phyloP scores from a whole-genome alignment of 1,140 invertebrate genomes.

The Saccostrea glomerata region DNA sequence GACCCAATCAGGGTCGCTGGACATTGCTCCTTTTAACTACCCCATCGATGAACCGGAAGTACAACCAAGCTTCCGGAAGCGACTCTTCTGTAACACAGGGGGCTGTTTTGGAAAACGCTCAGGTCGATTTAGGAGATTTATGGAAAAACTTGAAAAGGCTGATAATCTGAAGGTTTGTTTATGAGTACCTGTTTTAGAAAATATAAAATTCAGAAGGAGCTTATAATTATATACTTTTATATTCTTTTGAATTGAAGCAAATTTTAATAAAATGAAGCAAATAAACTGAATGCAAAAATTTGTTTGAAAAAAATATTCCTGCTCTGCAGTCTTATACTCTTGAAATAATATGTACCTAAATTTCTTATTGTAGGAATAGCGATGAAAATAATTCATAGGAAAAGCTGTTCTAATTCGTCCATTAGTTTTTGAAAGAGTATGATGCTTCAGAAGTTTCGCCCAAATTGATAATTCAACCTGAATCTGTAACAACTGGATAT shows the following conservation, averaged over 20 bases:
- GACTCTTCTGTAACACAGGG: background rate
- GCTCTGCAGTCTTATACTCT: too few species aligned
- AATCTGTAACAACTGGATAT: too few species aligned
- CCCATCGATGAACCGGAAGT: background rate
- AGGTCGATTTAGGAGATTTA: background rate
- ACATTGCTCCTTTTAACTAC: background rate
- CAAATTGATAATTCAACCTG: too few species aligned
- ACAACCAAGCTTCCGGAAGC: background rate
- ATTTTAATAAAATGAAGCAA: background rate
- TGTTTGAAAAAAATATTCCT: too few species aligned
- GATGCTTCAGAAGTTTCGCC: too few species aligned
- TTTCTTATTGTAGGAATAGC: background rate
- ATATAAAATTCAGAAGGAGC: background rate
- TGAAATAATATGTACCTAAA: too few species aligned
- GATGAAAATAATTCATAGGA: background rate
- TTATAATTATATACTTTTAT: background rate
- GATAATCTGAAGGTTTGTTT: background rate
- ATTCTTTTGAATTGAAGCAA: background rate
- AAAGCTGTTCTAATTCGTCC: background rate
- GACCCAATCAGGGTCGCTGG: background rate
- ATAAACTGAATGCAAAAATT: too few species aligned
- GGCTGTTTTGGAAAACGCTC: slow-evolving; percentile 12
- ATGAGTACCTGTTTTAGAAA: background rate
- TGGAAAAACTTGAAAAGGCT: background rate
- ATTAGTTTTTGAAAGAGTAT: background rate